Base-by-base conservation (phyloP, 2,113 vertebrate species). In the Bambusicola thoracicus region DNA sequence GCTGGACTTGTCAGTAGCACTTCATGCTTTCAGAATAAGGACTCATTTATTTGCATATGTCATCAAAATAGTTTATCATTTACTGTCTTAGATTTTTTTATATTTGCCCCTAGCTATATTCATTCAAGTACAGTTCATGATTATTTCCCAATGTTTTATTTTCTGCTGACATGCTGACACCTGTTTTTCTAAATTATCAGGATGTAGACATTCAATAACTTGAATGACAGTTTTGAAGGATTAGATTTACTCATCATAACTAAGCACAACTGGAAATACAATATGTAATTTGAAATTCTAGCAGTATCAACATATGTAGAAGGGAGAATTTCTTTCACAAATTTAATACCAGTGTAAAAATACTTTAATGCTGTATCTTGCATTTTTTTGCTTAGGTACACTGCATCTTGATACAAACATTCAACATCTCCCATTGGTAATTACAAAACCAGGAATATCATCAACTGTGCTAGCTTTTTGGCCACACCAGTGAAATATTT, bases 401-500 rank as follows among this genome's bases (percentile, higher is more conserved):
- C 27, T 18, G 15, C 58, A 65, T 65, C 66, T 89, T 62, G 62
- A 12, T 46, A 38, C 29, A 89, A 81, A 51, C 16, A 83, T 74
- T 80, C 46, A 74, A 18, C 8, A 67, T 85, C 29, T 80, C 63
- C 46, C 8, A 77, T 56, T 87, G 46, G 3, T 49, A 36, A 36
- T 77, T 77, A 34, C 21, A 77, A 91, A 85, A 82, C 13, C 22
- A 74, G 55, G 30, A 89, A 85, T 56, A 78, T 61, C 63, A 93
- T 79, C 89, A 95, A 15, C 59, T 87, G n/a, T 51, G 29, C 34
- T 92, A 77, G 85, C 40, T 75, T 91, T 92, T 87, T 76, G 82
- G 55, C 27, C 4, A 2, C 90, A 61, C 5, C 32, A 24, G 2
- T 93, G 81, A 94, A 92, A 94, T 94, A 94, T 93, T 91, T 87